These are phyloP conservation scores for Yoshiicerus persimilis DNA, from an alignment of 1,140 invertebrate species.

Conservation along the genomic window DNA sequence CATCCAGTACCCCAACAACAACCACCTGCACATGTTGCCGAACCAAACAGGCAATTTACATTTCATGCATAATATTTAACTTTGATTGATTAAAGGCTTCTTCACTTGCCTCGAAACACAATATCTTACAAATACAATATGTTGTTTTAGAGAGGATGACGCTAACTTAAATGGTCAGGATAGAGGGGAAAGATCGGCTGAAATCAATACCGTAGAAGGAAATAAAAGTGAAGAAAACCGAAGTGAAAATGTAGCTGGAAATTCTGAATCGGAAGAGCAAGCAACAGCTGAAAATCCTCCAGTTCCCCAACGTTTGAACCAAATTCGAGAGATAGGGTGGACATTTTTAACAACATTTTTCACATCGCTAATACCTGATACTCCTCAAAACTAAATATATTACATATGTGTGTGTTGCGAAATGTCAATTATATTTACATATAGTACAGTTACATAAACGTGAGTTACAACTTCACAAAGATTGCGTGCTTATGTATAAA, in stretches of 20 bases:
- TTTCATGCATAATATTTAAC: too few relatives aligned
- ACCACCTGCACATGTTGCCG: not conserved
- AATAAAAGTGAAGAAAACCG: not conserved
- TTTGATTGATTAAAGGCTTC: too few relatives aligned
- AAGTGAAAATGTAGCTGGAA: not conserved
- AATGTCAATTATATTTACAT: not conserved
- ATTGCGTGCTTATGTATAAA: not conserved
- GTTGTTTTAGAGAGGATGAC: not conserved
- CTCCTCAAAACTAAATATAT: slow-evolving; percentile 33
- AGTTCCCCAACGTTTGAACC: not conserved
- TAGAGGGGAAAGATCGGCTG: not conserved
- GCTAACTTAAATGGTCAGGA: not conserved
- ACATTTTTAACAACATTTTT: slow-evolving; percentile 48
- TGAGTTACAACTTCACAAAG: not conserved
- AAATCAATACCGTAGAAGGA: not conserved
- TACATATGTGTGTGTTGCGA: not conserved
- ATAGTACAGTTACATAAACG: not conserved
- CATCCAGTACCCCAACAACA: not conserved
- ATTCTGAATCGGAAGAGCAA: not conserved
- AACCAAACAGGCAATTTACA: not conserved
- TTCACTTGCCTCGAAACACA: not conserved
- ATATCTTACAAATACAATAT: not conserved
- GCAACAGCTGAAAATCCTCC: not conserved
- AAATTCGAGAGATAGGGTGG: slow-evolving; percentile 38
- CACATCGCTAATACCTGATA: slow-evolving; percentile 47